Percentiles rank a stretch among this genome's conserved stretches.
phyloP scores from a whole-genome alignment of 2,113 vertebrate species.

The Gracilinanus agilis region DNA sequence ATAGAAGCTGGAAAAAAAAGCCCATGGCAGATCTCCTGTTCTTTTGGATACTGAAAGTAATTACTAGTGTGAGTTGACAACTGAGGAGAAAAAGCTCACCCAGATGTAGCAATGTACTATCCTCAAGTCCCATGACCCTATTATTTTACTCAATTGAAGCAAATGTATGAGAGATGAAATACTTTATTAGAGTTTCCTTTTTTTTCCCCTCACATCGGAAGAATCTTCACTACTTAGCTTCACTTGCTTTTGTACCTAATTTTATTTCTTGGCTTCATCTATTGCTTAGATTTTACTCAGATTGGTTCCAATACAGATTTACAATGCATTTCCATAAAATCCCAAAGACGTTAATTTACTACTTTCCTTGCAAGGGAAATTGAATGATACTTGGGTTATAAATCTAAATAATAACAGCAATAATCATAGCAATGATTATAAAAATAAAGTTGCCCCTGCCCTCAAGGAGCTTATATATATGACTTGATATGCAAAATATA shows the following conservation, averaged over 20 bases:
- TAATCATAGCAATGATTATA: too few species aligned
- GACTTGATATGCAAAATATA: too few species aligned
- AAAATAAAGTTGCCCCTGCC: too few species aligned
- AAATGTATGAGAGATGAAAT: not conserved
- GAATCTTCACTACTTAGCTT: not conserved
- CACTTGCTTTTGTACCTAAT: slow-evolving; percentile 28
- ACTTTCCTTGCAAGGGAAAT: too few species aligned
- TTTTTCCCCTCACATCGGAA: not conserved
- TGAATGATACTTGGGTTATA: too few species aligned
- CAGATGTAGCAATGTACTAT: slow-evolving; percentile 14
- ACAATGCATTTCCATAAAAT: too few species aligned
- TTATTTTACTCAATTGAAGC: slow-evolving; percentile 21
- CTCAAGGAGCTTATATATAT: too few species aligned
- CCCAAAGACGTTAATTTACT: too few species aligned
- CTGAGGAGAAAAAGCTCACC: slow-evolving; percentile 55
- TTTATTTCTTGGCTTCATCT: not conserved
- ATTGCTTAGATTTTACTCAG: not conserved
- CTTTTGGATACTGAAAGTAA: not conserved
- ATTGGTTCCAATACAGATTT: not conserved
- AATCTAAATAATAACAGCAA: too few species aligned
- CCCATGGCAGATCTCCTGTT: not conserved
- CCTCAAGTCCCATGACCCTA: not conserved
- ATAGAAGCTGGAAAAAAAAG: not conserved
- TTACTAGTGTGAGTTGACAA: slow-evolving; percentile 21
- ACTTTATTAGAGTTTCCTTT: not conserved